These are phyloP conservation scores for Phalacrocorax aristotelis DNA, from an alignment of 2,113 vertebrate genomes.

Conservation along the genomic window DNA sequence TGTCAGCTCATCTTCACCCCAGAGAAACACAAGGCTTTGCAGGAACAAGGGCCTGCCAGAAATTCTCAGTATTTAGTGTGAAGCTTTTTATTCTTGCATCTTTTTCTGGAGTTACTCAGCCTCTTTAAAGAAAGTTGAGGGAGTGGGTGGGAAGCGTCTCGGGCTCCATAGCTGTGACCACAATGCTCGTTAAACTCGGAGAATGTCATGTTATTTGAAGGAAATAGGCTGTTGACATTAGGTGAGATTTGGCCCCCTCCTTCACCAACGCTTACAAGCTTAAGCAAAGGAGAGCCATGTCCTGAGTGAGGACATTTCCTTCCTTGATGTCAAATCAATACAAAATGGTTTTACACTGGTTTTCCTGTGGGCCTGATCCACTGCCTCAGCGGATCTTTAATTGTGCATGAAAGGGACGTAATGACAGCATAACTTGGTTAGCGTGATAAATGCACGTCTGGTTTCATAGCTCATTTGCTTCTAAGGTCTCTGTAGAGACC, in stretches of 20 bases:
- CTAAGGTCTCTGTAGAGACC: background rate
- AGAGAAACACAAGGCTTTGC: background rate
- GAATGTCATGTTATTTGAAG: background rate
- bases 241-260: background rate
- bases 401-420: background rate
- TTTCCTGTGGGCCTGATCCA: background rate
- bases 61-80: background rate
- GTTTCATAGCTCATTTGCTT: background rate
- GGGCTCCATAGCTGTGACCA: background rate
- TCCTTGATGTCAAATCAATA: background rate
- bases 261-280: background rate
- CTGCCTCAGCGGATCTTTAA: background rate
- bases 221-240: background rate
- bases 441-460: background rate
- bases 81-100: background rate
- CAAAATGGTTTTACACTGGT: conserved; percentile 1
- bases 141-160: background rate
- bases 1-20: background rate
- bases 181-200: background rate
- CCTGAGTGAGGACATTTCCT: conserved; percentile 4
- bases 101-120: background rate
- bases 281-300: background rate
- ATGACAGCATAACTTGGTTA: background rate
- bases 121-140: background rate
- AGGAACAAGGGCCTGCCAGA: background rate